Conservation (phyloP, 2,888 invertebrate species). For the Abrostola tripartita region DNA sequence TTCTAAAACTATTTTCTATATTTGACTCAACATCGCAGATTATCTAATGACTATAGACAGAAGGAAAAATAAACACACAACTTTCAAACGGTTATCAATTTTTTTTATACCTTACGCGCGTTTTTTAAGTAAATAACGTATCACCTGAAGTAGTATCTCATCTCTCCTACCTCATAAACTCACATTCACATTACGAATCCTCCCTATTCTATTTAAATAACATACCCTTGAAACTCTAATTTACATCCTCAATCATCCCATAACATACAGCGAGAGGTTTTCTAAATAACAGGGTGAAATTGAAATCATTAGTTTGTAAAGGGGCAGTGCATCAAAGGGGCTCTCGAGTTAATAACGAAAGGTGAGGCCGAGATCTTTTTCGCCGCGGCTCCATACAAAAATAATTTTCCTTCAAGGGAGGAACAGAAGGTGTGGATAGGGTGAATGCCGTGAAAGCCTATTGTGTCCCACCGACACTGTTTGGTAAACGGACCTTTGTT, state of each 20-base stretch:
- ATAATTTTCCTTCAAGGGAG: slow-evolving; percentile 66
- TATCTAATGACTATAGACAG: no score
- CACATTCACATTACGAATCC: slow-evolving; percentile 42
- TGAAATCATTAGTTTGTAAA: slow-evolving; percentile 82
- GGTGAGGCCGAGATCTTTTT: slow-evolving; percentile 81
- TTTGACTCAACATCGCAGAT: no score
- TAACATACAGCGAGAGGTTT: slow-evolving; percentile 59
- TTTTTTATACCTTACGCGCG: not conserved
- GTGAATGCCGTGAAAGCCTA: slow-evolving; percentile 55
- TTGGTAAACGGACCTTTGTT: slow-evolving; percentile 65
- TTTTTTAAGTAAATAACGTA: not conserved
- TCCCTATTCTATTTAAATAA: slow-evolving; percentile 37
- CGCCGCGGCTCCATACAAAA: slow-evolving; percentile 76
- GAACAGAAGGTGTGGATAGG: slow-evolving; percentile 54
- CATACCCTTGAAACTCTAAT: slow-evolving; percentile 55
- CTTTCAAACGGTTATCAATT: not conserved
- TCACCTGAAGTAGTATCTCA: not conserved
- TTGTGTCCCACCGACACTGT: slow-evolving; percentile 72
- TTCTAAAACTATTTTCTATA: no score
- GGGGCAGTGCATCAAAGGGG: slow-evolving; percentile 81
- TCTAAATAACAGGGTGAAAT: slow-evolving; percentile 72
- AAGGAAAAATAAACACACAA: not conserved
- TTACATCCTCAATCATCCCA: slow-evolving; percentile 61
- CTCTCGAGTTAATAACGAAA: slow-evolving; percentile 83
- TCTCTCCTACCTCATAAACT: slow-evolving; percentile 18